Evolutionary conservation across 1,140 invertebrate genomes (phyloP), one percentile per base, ranked within the genome.

Genomic region (Lutraria rhynchaena): DNA sequence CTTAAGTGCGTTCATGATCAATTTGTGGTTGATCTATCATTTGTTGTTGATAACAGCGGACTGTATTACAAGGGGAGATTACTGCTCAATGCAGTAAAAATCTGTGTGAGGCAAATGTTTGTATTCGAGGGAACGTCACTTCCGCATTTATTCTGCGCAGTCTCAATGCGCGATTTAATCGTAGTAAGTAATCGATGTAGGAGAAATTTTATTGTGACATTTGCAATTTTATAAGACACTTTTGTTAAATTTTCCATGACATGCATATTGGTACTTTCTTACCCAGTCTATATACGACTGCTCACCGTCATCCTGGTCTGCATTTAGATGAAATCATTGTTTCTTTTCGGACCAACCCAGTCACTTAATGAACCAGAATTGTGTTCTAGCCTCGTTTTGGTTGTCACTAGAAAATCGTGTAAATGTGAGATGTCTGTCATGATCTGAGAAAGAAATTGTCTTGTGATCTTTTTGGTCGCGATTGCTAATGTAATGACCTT

Each of bases 381-480:
- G 63, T 85, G 86, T 87, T 82, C 82, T 51, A 75, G 86, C 86
- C 86, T 87, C 86, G 86, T 83, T 87, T 77, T 84, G 73, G 82
- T 55, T 51, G 41, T 44, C 51, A 71, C 69, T 71, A 71, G 58
- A 60, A 67, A 63, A 60, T 75, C 55, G 24, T 60, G 73, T 75
- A 75, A 41, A 75, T 75, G 58, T 75, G 73, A 61, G 58, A 55
- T 75, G 73, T 55, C 53, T 71, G 41, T 27, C 31, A 37, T 71
- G 31, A 37, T 75, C 35, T 75, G 49, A 44, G 75, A 41, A 41
- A 7, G n/a, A n/a, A n/a, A n/a, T n/a, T n/a, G n/a, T n/a, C n/a
- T n/a, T n/a, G n/a, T n/a, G n/a, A n/a, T n/a, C n/a, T n/a, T n/a
- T n/a, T n/a, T n/a, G n/a, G n/a, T n/a, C n/a, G n/a, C n/a, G n/a